phyloP scores from a whole-genome alignment of 2,888 invertebrate genomes.

The Scrobipalpa costella region DNA sequence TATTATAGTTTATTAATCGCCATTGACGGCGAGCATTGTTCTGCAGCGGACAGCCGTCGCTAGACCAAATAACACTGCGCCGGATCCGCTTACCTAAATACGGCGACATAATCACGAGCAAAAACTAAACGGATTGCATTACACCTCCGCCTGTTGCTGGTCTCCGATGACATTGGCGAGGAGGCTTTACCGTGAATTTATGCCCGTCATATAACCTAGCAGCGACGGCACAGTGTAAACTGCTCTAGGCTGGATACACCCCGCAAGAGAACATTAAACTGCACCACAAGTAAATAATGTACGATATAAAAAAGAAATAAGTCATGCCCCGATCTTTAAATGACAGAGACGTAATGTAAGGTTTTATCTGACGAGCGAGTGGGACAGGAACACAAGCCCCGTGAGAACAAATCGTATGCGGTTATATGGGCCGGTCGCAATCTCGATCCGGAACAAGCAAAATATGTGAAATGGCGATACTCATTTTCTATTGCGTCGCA shows the following conservation, averaged over 20 bases:
- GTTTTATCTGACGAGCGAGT: constrained; percentile 44
- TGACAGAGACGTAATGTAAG: constrained; percentile 46
- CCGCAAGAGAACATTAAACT: constrained; percentile 17
- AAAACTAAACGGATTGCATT: constrained; percentile 57
- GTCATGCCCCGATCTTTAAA: constrained; percentile 46
- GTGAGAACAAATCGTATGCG: constrained; percentile 68
- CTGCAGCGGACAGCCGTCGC: constrained; percentile 62
- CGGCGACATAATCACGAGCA: constrained; percentile 51
- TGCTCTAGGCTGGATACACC: not conserved
- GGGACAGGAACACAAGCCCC: constrained; percentile 59
- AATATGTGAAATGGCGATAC: constrained; percentile 53
- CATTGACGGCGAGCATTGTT: constrained; percentile 67
- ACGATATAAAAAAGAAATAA: constrained; percentile 48
- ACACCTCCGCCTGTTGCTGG: constrained; percentile 46
- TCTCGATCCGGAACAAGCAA: constrained; percentile 50
- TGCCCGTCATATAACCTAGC: constrained; percentile 15
- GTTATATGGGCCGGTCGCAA: constrained; percentile 54
- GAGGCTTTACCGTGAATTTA: constrained; percentile 19
- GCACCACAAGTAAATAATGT: constrained; percentile 45
- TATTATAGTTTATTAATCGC: constrained; percentile 74
- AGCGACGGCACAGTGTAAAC: not conserved
- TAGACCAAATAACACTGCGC: constrained; percentile 76
- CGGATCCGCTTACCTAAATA: constrained; percentile 63
- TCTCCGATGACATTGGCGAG: constrained; percentile 26
- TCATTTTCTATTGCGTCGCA: constrained; percentile 50